Percentiles rank a stretch among this genome's conserved stretches.
These are phyloP conservation scores for Todiramphus chloris DNA, from an alignment of 2,113 vertebrate species.

Conservation along the genomic window DNA sequence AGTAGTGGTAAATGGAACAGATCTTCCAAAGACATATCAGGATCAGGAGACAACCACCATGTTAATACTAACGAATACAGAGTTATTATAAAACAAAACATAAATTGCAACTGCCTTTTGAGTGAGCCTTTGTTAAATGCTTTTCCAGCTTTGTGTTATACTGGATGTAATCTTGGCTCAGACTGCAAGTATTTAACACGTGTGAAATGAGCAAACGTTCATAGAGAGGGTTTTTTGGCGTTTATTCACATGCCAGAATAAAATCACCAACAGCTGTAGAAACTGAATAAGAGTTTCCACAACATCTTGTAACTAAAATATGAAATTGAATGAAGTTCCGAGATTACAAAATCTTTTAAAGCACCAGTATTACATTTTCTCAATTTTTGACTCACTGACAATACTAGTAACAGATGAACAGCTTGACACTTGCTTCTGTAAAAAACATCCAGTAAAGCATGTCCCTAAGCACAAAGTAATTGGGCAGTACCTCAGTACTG, in stretches of 20 bases:
- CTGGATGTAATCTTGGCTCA: background rate
- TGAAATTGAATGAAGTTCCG: background rate
- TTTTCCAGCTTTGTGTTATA: background rate
- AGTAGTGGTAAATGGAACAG: background rate
- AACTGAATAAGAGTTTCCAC: background rate
- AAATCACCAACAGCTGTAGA: background rate
- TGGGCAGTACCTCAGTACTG: background rate
- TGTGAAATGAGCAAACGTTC: fast-evolving
- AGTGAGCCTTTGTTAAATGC: background rate
- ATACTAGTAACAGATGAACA: background rate
- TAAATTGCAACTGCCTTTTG: background rate
- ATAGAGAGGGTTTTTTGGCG: background rate
- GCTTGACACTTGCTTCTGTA: background rate
- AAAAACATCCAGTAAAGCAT: background rate
- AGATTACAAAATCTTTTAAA: background rate
- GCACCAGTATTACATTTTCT: background rate
- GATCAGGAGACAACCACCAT: background rate
- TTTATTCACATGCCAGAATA: background rate
- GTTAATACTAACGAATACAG: background rate
- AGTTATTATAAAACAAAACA: background rate
- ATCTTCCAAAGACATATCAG: background rate
- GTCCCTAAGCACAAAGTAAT: background rate
- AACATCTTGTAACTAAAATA: background rate
- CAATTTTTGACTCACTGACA: background rate
- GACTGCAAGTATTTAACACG: background rate